Evolutionary conservation across 2,888 invertebrate species (phyloP).

Genomic region (Caenorhabditis imperialis): DNA sequence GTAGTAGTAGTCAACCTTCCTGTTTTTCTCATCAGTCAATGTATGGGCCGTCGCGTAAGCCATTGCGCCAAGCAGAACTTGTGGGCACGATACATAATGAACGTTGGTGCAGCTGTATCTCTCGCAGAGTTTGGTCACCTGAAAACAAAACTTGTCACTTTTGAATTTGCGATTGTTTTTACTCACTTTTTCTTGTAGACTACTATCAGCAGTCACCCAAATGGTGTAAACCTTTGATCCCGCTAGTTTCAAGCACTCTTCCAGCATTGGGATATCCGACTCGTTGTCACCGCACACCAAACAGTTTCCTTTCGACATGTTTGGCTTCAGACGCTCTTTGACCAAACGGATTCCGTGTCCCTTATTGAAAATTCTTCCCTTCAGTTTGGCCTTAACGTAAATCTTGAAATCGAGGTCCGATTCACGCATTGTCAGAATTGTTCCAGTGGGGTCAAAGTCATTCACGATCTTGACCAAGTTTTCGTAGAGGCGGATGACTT

Average conservation of each 20-base stretch:
- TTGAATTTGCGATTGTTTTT: too few relatives aligned
- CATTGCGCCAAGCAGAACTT: constrained; percentile 75
- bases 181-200: constrained; percentile 58
- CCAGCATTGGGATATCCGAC: constrained; percentile 75
- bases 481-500: constrained; percentile 20
- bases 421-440: constrained; percentile 65
- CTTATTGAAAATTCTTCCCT: constrained; percentile 72
- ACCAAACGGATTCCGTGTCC: constrained; percentile 71
- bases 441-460: constrained; percentile 66
- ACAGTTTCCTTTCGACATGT: constrained; percentile 66
- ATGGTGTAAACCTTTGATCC: constrained; percentile 67
- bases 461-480: constrained; percentile 60
- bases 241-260: constrained; percentile 68
- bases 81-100: constrained; percentile 70
- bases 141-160: too few relatives aligned
- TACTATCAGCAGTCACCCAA: constrained; percentile 69
- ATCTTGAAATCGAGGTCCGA: constrained; percentile 74
- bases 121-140: constrained; percentile 66
- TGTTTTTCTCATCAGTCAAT: constrained; percentile 23
- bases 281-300: constrained; percentile 74
- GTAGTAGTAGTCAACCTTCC: constrained; percentile 24
- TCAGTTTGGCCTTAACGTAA: constrained; percentile 66
- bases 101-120: constrained; percentile 61
- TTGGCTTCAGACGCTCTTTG: constrained; percentile 64
- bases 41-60: constrained; percentile 71